A percentile compares a stretch with the other conserved stretches of the same genome.
phyloP scores from a whole-genome alignment of 2,113 vertebrate genomes.

The Aptenodytes forsteri region DNA sequence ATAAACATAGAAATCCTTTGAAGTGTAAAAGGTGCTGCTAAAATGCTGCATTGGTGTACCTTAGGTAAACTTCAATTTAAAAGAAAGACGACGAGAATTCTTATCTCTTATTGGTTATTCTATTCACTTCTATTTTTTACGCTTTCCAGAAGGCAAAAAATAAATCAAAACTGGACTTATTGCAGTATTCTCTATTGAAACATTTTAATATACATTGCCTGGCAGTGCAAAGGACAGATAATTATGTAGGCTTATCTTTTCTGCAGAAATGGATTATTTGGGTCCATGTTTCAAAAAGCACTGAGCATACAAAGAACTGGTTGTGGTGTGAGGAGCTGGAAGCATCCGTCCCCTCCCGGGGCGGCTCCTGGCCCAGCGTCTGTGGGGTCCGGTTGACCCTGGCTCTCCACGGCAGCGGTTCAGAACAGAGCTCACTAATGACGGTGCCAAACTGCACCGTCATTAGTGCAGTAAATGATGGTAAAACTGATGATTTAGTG shows the following conservation, averaged over 20 bases:
- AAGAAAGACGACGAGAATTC: background rate
- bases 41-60: background rate
- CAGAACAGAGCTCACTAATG: rapidly evolving
- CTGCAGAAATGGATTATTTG: background rate
- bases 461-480: too few species aligned
- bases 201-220: background rate
- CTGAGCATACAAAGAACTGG: background rate
- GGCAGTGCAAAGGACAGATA: background rate
- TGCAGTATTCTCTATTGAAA: background rate
- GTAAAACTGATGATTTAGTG: background rate
- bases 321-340: background rate
- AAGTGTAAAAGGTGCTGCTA: background rate
- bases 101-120: background rate
- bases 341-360: background rate
- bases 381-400: background rate
- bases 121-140: background rate
- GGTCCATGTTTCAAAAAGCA: background rate
- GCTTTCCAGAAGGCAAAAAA: background rate
- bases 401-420: rapidly evolving
- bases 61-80: background rate
- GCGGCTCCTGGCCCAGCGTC: background rate
- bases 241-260: background rate
- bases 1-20: background rate
- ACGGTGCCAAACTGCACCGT: background rate
- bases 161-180: background rate